These are phyloP conservation scores for rabbit (Oryctolagus cuniculus) DNA, from an alignment of 2,113 vertebrate genomes.

Conservation along the genomic window DNA sequence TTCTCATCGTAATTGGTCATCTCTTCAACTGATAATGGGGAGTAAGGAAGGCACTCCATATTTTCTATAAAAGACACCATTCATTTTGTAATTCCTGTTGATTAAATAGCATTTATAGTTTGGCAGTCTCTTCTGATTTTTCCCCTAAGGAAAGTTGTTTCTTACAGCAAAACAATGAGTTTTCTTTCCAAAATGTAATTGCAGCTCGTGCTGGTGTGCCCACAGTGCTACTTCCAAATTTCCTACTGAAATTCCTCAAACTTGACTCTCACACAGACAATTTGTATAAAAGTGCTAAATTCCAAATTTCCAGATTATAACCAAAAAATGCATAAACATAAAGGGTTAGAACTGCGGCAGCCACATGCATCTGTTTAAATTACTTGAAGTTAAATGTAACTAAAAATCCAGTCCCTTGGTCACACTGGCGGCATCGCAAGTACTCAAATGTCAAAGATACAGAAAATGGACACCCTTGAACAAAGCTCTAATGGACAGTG, in stretches of 20 bases:
- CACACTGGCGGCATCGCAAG: background rate
- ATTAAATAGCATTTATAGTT: constrained; percentile 46
- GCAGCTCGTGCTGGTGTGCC: background rate
- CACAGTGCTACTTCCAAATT: background rate
- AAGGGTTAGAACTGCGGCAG: background rate
- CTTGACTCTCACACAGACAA: background rate
- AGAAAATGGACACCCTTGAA: background rate
- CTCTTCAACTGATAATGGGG: background rate
- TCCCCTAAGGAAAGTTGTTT: background rate
- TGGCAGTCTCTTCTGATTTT: background rate
- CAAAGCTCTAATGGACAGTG: background rate
- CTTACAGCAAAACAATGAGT: background rate
- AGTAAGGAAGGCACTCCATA: background rate
- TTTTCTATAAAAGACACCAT: background rate
- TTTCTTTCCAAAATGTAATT: constrained; percentile 26
- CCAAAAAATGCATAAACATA: background rate
- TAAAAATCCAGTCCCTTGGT: background rate
- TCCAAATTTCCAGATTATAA: background rate
- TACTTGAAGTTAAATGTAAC: background rate
- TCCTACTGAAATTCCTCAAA: background rate
- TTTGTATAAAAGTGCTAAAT: background rate
- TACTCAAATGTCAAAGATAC: accelerated
- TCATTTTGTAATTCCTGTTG: background rate
- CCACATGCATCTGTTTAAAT: background rate
- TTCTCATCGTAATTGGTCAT: background rate